Evolutionary conservation across 2,113 vertebrate species (phyloP), one percentile per base, ranked within the genome.

Genomic region (Pteropus alecto): DNA sequence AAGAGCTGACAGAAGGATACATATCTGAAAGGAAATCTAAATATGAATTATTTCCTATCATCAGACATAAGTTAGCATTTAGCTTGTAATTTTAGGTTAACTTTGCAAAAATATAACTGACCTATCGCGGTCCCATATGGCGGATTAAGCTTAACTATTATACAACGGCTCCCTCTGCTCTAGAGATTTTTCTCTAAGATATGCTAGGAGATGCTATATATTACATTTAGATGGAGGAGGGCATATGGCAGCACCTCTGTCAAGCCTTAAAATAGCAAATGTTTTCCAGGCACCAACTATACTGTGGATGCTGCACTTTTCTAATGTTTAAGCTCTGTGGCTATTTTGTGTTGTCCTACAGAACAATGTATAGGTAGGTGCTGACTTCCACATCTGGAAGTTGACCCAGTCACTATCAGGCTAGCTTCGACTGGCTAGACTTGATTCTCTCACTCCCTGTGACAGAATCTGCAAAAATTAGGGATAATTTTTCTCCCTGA

Each of bases 31-130:
- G 43, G 60, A 81, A 94, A 84, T 78, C 68, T 94, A 76, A 94
- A 90, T 30, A 26, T 90, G 60, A 95, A 83, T 54, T 96, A 87
- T 79, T 82, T 95, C 38, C 21, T 84, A 54, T 93, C 58, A 93
- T 28, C 33, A 56, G 14, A 48, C 30, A 5, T 79, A 96, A 77
- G 74, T 96, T 41, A 96, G 70, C 82, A 87, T 93, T 91, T 51
- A 67, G 7, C 56, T 94, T 79, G 54, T 60, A 79, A 90, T 87
- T 92, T 94, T 74, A 87, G 85, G 18, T 8, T 87, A 46, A 71
- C 28, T 93, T 96, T 85, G 81, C 77, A 91, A 96, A 94, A 92
- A 28, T 46, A 58, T 43, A 79, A 60, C 54, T 93, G 54, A 87
- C 60, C 56, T 68, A 85, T 68, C 22, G 87, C 19, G 26, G 33